Evolutionary conservation across 2,888 invertebrate genomes (phyloP).

Genomic region (Apeira syringaria): DNA sequence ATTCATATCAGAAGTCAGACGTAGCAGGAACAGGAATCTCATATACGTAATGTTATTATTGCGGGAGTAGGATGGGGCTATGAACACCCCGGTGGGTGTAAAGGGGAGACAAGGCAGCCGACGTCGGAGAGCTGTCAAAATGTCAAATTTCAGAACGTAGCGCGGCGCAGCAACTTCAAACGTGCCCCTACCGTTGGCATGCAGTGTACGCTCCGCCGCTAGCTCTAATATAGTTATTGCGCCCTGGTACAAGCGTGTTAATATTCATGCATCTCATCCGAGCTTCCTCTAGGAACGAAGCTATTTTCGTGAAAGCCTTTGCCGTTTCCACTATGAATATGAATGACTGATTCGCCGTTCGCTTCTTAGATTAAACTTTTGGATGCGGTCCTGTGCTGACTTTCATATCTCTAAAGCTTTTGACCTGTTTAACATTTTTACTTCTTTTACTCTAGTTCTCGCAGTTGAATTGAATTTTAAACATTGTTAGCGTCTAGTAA

Average conservation of each 20-base stretch:
- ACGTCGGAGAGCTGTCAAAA: constrained; percentile 84
- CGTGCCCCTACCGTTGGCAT: constrained; percentile 77
- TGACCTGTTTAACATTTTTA: constrained; percentile 28
- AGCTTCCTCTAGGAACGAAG: constrained; percentile 65
- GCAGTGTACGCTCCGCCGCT: constrained; percentile 56
- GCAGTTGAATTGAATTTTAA: too few species aligned
- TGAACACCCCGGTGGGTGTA: constrained; percentile 36
- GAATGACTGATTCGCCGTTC: constrained; percentile 73
- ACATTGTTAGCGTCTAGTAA: too few species aligned
- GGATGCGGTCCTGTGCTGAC: constrained; percentile 42
- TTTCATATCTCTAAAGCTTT: constrained; percentile 25
- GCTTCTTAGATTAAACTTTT: constrained; percentile 75
- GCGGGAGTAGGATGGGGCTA: constrained; percentile 55
- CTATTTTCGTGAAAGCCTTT: constrained; percentile 79
- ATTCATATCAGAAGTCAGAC: constrained; percentile 82
- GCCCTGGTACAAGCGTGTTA: constrained; percentile 72
- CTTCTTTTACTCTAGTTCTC: constrained; percentile 14
- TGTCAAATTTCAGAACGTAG: constrained; percentile 83
- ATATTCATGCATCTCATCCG: constrained; percentile 82
- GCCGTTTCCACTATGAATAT: constrained; percentile 75
- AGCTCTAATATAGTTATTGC: constrained; percentile 78
- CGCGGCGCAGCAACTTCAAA: constrained; percentile 79
- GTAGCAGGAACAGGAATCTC: constrained; percentile 78
- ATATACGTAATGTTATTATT: constrained; percentile 75
- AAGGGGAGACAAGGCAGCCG: constrained; percentile 62